Conservation (phyloP, 2,797 vertebrate genomes). For the Coendou prehensilis region DNA sequence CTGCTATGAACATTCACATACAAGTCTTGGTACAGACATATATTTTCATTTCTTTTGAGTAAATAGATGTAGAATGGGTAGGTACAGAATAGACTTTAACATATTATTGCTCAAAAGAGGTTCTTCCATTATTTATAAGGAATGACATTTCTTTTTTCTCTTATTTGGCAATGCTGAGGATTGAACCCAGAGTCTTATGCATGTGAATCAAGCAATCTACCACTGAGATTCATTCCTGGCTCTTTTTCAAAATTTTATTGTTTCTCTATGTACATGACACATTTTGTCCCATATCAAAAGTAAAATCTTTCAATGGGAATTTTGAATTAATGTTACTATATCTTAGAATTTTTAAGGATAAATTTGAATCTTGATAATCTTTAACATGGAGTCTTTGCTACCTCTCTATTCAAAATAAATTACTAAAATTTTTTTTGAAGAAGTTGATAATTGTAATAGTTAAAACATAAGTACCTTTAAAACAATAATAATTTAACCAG, state of each 20-base stretch:
- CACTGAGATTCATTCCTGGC: neutral
- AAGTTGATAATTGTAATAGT: neutral
- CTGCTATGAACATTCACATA: constrained; percentile 22
- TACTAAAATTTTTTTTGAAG: neutral
- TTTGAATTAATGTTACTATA: neutral
- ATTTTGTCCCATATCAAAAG: neutral
- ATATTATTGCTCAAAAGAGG: neutral
- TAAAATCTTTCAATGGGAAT: constrained; percentile 24
- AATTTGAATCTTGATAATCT: constrained; percentile 53
- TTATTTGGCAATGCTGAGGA: neutral
- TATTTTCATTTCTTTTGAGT: neutral
- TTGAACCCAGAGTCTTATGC: neutral
- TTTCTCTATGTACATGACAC: neutral
- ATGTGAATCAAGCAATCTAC: neutral
- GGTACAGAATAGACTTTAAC: neutral
- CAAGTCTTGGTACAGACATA: neutral
- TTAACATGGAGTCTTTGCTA: neutral
- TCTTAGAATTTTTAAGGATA: neutral
- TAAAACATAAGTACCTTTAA: neutral
- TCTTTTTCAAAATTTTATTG: neutral
- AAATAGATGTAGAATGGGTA: neutral
- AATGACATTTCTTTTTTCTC: neutral
- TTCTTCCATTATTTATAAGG: neutral
- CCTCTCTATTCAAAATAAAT: neutral
- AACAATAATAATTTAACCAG: neutral